Evolutionary conservation across 2,888 invertebrate genomes (phyloP), one percentile per base, ranked within the genome.

Genomic region (Artemia sinica): DNA sequence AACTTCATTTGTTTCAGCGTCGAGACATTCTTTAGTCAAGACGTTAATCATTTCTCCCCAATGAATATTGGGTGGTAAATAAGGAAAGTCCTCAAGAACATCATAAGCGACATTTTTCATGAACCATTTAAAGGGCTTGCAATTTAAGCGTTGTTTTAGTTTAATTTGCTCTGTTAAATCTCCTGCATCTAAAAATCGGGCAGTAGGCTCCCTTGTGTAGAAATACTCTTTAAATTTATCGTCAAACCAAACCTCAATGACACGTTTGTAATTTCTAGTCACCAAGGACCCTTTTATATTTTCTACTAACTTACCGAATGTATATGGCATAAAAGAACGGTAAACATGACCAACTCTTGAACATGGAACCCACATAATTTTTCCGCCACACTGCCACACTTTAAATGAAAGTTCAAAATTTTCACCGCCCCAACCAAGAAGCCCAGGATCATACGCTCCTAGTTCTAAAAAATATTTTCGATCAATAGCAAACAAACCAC

Each of bases 191-290:
- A 93, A 80, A 73, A 86, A 87, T 67, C 86, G 81, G 0, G 94
- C 94, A 76, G 91, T 81, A 0, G 95, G 95, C 76, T 95, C 94
- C 69, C 97, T 82, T 0, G 95, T 96, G 77, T 97, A 97, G 80
- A 97, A 98, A 77, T 87, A 97, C 77, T 96, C 90, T 74, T 93
- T 94, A 77, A 92, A 91, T 73, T 93, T 92, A 28, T 91, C 88
- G 76, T 96, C 97, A 77, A 98, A 93, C 98, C 98, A 98, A 0
- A 96, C 96, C 78, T 97, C 97, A 70, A 97, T 93, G 0, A 98
- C 97, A 69, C 96, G 82, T 78, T 95, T 95, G 75, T 95, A 95
- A 78, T 96, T 95, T 74, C 94, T 90, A 0, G 92, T 91, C 65
- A 98, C 95, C 48, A 98, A 80, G 0, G 97, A 94, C 1, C 97